phyloP scores from a whole-genome alignment of 2,888 invertebrate genomes.

The Agrotis ipsilon region DNA sequence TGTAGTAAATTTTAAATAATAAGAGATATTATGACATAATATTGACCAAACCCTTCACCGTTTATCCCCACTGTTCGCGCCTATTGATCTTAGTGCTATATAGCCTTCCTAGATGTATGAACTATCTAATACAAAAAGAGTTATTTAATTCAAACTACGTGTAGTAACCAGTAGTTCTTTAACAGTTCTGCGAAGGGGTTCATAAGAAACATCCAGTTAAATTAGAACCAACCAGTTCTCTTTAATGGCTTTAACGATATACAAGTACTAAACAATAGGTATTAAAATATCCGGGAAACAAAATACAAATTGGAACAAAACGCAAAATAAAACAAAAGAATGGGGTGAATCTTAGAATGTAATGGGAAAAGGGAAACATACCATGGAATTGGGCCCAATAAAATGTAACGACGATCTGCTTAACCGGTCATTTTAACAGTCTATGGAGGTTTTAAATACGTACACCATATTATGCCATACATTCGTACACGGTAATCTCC shows the following conservation, averaged over 20 bases:
- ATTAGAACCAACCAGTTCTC: neutral
- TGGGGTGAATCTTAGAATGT: conserved; percentile 40
- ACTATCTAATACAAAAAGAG: too few relatives aligned
- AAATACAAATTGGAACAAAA: conserved; percentile 47
- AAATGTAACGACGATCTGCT: conserved; percentile 56
- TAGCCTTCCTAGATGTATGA: too few relatives aligned
- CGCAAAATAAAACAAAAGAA: conserved; percentile 30
- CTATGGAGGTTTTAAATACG: neutral
- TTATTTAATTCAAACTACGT: too few relatives aligned
- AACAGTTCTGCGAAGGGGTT: conserved; percentile 7
- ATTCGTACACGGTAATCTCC: too few relatives aligned
- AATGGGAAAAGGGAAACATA: conserved; percentile 46
- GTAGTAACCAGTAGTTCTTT: too few relatives aligned
- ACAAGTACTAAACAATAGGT: conserved; percentile 20
- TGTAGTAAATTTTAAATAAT: too few relatives aligned
- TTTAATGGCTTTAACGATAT: neutral
- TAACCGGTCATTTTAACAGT: conserved; percentile 29
- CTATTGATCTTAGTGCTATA: too few relatives aligned
- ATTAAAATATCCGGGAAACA: conserved; percentile 36
- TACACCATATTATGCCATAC: neutral
- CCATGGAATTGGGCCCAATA: conserved; percentile 39
- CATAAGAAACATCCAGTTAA: conserved; percentile 1
- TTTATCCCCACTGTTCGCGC: too few relatives aligned
- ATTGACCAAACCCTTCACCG: too few relatives aligned
- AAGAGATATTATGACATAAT: too few relatives aligned